Evolutionary conservation across 2,113 vertebrate genomes (phyloP), one percentile per base, ranked within the genome.

Genomic region (Xenus cinereus): DNA sequence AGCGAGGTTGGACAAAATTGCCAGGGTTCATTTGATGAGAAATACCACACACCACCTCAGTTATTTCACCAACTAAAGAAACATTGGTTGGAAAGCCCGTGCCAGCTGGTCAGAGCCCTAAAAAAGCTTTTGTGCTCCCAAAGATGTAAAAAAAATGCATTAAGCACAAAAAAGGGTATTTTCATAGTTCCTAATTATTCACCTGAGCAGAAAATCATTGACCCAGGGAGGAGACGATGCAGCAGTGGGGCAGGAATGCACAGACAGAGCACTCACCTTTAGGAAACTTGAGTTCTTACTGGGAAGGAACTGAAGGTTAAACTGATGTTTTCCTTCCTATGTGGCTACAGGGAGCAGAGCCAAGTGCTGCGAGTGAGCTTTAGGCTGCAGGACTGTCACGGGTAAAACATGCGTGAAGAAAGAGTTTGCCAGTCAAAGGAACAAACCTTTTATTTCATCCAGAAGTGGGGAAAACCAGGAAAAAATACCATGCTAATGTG

Each of bases 31-130:
- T 71, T 39, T 30, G 60, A 79, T 81, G 79, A 90, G n/a, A 95
- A 94, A 85, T 53, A 48, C 64, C 92, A 92, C 71, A 67, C 35
- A 28, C 24, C 11, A 22, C 27, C 57, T 50, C 20, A 10, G 28
- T 82, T 82, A 57, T 63, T 84, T 82, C 60, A 92, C 23, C 66
- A 35, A 20, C 33, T 74, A 75, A 78, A 84, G 39, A 69, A 90
- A 75, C n/a, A 82, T 9, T 53, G 66, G 11, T 75, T 90, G 62
- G 41, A 71, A 63, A 45, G 4, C 5, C 15, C 35, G 43, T 46
- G 75, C 86, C 91, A 92, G 69, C 69, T 90, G 48, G 92, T 48
- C 59, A 77, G 73, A 84, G 73, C 77, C 73, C 73, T 90, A 78
- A 82, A 37, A 89, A 84, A 81, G 37, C 54, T 75, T 75, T 35